Percentiles rank a stretch among this genome's conserved stretches.
phyloP scores from a whole-genome alignment of 2,797 vertebrate species.

The Alcedo atthis region DNA sequence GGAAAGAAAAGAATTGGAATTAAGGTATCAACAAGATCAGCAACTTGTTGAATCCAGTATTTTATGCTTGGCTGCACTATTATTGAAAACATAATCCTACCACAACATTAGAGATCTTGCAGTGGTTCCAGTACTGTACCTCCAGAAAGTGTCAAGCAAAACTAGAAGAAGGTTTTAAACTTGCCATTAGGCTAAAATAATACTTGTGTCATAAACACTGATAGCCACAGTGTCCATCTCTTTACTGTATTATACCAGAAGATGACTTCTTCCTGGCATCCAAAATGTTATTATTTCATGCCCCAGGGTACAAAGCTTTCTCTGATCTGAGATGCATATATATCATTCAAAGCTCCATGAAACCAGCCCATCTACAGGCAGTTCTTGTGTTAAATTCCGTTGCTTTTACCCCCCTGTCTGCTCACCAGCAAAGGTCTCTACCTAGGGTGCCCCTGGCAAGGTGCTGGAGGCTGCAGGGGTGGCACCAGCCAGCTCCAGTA shows the following conservation, averaged over 20 bases:
- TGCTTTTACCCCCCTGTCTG: not conserved
- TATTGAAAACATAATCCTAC: not conserved
- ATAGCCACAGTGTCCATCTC: not conserved
- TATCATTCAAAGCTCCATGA: not conserved
- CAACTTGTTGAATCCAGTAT: not conserved
- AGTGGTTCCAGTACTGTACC: not conserved
- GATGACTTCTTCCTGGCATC: not conserved
- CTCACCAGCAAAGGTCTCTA: not conserved
- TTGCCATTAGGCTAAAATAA: not conserved
- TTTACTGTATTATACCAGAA: not conserved
- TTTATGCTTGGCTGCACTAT: not conserved
- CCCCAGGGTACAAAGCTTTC: not conserved
- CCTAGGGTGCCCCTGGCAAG: fast-evolving
- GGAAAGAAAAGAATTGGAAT: not conserved
- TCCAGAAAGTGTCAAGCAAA: not conserved
- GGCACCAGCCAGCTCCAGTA: not conserved
- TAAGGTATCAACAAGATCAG: not conserved
- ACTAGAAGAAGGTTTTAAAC: not conserved
- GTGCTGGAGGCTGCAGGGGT: not conserved
- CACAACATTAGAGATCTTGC: not conserved
- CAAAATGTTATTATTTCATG: not conserved
- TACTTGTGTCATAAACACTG: not conserved
- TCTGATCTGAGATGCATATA: not conserved
- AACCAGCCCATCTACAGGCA: not conserved
- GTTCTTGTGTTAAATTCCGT: not conserved